These are phyloP conservation scores for Dasysyrphus albostriatus DNA, from an alignment of 2,888 invertebrate genomes.

Conservation along the genomic window DNA sequence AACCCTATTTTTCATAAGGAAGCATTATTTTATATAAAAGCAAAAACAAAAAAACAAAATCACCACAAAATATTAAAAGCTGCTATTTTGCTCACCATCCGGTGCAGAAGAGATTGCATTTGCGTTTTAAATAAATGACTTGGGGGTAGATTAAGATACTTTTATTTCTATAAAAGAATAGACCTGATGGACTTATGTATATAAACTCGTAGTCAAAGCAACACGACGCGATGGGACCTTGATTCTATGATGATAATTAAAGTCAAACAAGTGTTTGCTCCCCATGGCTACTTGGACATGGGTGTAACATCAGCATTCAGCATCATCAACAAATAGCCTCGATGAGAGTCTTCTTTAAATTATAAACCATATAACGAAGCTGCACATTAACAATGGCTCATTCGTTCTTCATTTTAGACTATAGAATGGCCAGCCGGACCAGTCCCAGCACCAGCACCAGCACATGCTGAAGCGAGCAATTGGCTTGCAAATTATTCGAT, in stretches of 20 bases:
- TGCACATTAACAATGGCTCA: conserved; percentile 40
- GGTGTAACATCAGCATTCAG: conserved; percentile 5
- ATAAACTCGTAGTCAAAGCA: background rate
- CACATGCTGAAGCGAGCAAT: conserved; percentile 4
- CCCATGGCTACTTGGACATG: conserved; percentile 26
- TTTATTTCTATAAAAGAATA: background rate
- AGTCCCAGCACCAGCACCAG: no score
- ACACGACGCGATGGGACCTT: conserved; percentile 1
- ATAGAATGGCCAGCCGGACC: background rate
- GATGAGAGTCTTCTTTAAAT: conserved; percentile 36
- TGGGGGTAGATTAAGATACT: conserved; percentile 56
- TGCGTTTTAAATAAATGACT: conserved; percentile 58
- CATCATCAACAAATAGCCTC: conserved; percentile 8
- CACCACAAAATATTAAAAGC: conserved; percentile 5
- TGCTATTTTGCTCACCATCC: conserved; percentile 14
- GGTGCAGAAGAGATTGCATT: conserved; percentile 21
- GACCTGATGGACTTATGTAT: background rate
- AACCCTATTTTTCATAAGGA: conserved; percentile 37
- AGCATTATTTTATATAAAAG: conserved; percentile 24
- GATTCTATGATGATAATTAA: conserved; percentile 52
- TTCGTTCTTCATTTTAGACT: background rate
- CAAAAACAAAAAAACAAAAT: conserved; percentile 14
- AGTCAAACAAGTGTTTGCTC: conserved; percentile 55
- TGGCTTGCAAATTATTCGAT: conserved; percentile 60
- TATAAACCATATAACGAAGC: conserved; percentile 63